Percentiles rank a stretch among this genome's conserved stretches.
phyloP scores from a whole-genome alignment of 2,888 invertebrate genomes.

The Drosophila incognita region DNA sequence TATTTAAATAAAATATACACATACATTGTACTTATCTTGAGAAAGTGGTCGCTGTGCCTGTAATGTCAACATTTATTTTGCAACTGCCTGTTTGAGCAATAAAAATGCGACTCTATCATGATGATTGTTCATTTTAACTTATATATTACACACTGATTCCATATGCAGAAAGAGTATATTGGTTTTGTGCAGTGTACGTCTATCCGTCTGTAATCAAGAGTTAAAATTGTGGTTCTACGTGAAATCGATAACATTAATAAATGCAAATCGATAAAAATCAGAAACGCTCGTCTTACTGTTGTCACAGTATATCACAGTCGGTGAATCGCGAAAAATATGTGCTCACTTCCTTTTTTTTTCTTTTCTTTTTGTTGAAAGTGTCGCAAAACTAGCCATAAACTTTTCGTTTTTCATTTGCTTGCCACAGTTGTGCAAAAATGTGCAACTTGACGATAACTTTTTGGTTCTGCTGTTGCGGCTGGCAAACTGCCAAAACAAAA shows the following conservation, averaged over 20 bases:
- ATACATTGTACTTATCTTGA: not conserved
- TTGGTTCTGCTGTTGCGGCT: constrained; percentile 20
- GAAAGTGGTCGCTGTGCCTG: not conserved
- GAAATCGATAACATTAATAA: too few species aligned
- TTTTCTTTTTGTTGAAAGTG: constrained; percentile 9
- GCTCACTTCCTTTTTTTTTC: not conserved
- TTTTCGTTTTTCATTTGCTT: constrained; percentile 16
- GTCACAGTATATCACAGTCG: not conserved
- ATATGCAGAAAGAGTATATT: not conserved
- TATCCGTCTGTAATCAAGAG: not conserved
- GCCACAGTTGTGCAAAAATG: constrained; percentile 43
- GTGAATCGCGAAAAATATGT: not conserved
- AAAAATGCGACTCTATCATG: constrained; percentile 6
- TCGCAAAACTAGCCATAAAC: constrained; percentile 21
- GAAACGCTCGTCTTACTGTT: not conserved
- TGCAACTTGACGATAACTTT: constrained; percentile 31
- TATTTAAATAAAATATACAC: not conserved
- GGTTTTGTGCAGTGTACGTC: not conserved
- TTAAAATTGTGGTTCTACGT: too few species aligned
- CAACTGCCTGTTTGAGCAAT: constrained; percentile 29
- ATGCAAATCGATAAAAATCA: not conserved
- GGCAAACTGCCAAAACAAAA: constrained; percentile 53
- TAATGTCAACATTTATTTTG: constrained; percentile 28
- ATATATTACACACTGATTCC: constrained; percentile 4
- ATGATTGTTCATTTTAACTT: constrained; percentile 1